Conservation (phyloP, 2,888 invertebrate genomes). For the Erebia ligea region DNA sequence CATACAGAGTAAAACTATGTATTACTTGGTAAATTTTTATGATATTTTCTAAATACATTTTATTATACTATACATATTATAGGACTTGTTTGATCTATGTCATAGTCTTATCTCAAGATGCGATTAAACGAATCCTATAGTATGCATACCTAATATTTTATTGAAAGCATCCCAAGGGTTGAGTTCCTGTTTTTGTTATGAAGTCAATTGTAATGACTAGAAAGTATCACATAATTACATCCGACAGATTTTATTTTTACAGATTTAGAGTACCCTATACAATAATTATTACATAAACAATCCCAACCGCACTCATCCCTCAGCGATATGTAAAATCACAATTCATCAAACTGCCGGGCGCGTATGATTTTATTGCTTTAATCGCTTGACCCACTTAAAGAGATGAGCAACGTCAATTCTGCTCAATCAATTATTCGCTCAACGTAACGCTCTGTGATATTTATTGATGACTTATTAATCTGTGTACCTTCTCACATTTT, state of each 20-base stretch:
- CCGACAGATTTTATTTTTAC: not conserved
- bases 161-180: too few relatives aligned
- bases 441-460: constrained; percentile 53
- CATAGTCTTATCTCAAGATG: too few relatives aligned
- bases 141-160: too few relatives aligned
- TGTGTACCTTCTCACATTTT: not conserved
- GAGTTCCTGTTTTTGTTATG: too few relatives aligned
- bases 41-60: not conserved
- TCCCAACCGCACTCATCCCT: too few relatives aligned
- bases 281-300: too few relatives aligned
- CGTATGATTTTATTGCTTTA: constrained; percentile 38
- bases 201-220: too few relatives aligned
- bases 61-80: not conserved
- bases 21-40: not conserved
- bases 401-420: constrained; percentile 55
- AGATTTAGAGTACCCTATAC: too few relatives aligned
- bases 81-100: too few relatives aligned
- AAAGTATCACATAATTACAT: too few relatives aligned
- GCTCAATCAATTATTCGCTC: constrained; percentile 73
- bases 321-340: not conserved
- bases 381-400: constrained; percentile 35
- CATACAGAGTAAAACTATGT: too few relatives aligned
- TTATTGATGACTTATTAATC: constrained; percentile 45
- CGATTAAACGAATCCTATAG: too few relatives aligned
- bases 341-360: not conserved